phyloP scores from a whole-genome alignment of 2,113 vertebrate genomes.

The Fukomys damarensis region DNA sequence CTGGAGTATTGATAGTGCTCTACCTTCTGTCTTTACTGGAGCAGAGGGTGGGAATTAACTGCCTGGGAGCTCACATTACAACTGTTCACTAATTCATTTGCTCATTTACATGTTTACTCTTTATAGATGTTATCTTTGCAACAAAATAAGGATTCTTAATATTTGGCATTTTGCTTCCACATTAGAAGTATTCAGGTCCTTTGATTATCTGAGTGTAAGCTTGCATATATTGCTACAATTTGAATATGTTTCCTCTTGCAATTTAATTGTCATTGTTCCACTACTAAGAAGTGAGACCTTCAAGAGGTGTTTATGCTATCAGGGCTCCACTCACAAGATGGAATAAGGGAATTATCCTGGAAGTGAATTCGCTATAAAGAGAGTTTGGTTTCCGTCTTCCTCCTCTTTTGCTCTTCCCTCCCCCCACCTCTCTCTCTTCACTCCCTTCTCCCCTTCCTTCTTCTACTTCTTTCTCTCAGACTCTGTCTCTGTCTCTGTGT shows the following conservation, averaged over 20 bases:
- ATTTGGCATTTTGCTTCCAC: not conserved
- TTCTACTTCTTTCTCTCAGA: no score
- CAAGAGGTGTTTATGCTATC: not conserved
- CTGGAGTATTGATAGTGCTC: not conserved
- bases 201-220: not conserved
- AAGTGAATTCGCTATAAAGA: not conserved
- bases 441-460: no score
- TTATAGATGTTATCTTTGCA: not conserved
- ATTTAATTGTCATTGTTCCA: not conserved
- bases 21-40: not conserved
- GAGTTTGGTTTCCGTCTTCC: not conserved
- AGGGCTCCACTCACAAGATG: not conserved
- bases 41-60: not conserved
- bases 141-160: not conserved
- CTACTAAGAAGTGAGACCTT: not conserved
- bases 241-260: not conserved
- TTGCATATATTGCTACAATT: not conserved
- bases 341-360: not conserved
- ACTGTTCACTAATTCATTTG: not conserved
- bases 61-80: not conserved
- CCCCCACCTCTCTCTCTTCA: not conserved
- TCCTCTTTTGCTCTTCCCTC: rapidly evolving
- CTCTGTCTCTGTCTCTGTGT: no score
- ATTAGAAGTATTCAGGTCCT: not conserved
- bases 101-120: not conserved